Base-by-base conservation (phyloP, 2,797 vertebrate genomes). In the Oreochromis mossambicus region DNA sequence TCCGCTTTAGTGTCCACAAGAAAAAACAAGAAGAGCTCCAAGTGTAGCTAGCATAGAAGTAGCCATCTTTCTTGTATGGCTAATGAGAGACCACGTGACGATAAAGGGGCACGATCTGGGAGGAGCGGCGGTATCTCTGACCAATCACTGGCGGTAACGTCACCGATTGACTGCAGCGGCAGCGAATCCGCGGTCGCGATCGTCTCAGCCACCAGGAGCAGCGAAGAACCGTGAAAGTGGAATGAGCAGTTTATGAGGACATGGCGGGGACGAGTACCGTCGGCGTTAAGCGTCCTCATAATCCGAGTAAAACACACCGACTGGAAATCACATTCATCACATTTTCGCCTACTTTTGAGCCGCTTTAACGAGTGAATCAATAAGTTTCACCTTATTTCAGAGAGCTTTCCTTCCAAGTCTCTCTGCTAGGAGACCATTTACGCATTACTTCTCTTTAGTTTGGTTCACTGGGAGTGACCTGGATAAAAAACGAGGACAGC, bases 291-390 rank as follows among this genome's bases (percentile, higher is more conserved):
- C 3, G 73, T 56, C 50, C 58, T 21, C 26, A 5, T 80, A 66
- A 29, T 17, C n/a, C 6, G 5, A 0, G 2, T 21, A 32, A 46
- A 29, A 46, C n/a, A 13, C 0, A 68, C 5, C 5, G 0, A 43
- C 12, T 14, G 11, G 12, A 41, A 66, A 63, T 63, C 10, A 7
- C 58, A 19, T 7, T 10, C 6, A 41, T 1, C 34, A 38, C 13
- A 41, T 68, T 38, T 43, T 21, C 21, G n/a, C 36, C 58, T 19
- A 29, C 14, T 0, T 15, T 70, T 46, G 24, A 29, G 41, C 24
- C 10, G 13, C 3, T 26, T 8, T 38, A 58, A 77, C 14, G 15
- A 41, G 0, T 4, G 6, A 81, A 19, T 10, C 26, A 12, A 38
- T 24, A 36, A 7, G 6, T 46, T 63, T 38, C 1, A 19, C 26